phyloP scores from a whole-genome alignment of 2,113 vertebrate species.

The Lepisosteus oculatus region DNA sequence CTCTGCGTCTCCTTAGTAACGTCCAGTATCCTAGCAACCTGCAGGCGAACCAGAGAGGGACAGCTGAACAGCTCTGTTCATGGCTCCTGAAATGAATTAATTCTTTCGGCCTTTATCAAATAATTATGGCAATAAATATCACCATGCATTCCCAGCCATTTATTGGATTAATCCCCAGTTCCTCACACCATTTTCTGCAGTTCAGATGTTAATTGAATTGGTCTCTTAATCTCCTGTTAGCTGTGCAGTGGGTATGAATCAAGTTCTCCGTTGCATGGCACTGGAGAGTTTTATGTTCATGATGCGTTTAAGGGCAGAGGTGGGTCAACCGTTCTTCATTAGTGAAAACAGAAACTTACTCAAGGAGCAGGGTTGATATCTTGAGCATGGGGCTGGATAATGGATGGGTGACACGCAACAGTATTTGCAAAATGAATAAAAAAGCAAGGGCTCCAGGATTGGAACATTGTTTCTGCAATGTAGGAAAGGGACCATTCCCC shows the following conservation, averaged over 20 bases:
- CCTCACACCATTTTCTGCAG: neutral
- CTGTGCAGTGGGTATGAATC: neutral
- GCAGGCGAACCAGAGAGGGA: constrained; percentile 32
- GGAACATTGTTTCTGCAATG: too few relatives aligned
- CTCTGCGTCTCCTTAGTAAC: constrained; percentile 87
- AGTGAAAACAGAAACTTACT: neutral
- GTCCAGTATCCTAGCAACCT: constrained; percentile 94
- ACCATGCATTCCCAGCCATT: constrained; percentile 3
- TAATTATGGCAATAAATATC: constrained; percentile 26
- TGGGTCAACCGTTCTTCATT: neutral
- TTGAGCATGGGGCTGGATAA: too few relatives aligned
- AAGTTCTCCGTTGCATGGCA: neutral
- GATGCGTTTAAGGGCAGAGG: constrained; percentile 8
- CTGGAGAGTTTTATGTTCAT: neutral
- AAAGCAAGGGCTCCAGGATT: too few relatives aligned
- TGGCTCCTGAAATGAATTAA: constrained; percentile 18
- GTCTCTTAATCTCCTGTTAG: neutral
- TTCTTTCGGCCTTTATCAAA: constrained; percentile 22
- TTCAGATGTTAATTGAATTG: constrained; percentile 16
- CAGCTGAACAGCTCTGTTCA: constrained; percentile 13
- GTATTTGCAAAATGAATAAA: too few relatives aligned
- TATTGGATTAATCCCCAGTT: constrained; percentile 1
- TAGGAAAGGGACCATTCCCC: too few relatives aligned
- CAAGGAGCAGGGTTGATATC: too few relatives aligned
- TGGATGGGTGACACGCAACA: too few relatives aligned